Evolutionary conservation across 2,797 vertebrate genomes (phyloP).

Genomic region (Delichon dasypus): DNA sequence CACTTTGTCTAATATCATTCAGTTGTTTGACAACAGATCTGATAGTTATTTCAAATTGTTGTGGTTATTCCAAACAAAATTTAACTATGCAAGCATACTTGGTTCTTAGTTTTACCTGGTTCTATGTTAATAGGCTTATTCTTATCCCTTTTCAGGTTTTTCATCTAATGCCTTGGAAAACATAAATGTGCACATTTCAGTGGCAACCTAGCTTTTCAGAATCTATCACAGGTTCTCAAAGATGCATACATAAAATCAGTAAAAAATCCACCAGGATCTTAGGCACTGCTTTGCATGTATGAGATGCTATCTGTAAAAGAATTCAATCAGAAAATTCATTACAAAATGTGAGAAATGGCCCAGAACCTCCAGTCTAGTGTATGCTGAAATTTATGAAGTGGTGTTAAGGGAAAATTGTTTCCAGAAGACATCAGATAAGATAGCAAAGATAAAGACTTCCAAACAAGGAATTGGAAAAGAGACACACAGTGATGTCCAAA

Average conservation of each 20-base stretch:
- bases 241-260: neutral
- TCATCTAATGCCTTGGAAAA: neutral
- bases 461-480: neutral
- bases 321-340: constrained; percentile 54
- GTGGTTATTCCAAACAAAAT: neutral
- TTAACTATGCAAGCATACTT: neutral
- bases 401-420: constrained; percentile 31
- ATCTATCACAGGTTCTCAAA: neutral
- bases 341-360: constrained; percentile 39
- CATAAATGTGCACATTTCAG: neutral
- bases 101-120: neutral
- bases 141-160: neutral
- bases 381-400: constrained; percentile 32
- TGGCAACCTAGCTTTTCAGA: neutral
- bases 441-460: constrained; percentile 16
- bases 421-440: constrained; percentile 28
- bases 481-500: neutral
- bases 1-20: neutral
- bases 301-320: constrained; percentile 19
- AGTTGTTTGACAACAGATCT: neutral
- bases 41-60: neutral
- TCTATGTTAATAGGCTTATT: neutral
- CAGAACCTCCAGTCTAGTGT: constrained; percentile 4
- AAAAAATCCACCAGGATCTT: constrained; percentile 10
- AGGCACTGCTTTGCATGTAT: constrained; percentile 22